Percentiles rank a stretch among this genome's conserved stretches.
Evolutionary conservation across 2,888 invertebrate genomes (phyloP).

Genomic region (Axea sp.): DNA sequence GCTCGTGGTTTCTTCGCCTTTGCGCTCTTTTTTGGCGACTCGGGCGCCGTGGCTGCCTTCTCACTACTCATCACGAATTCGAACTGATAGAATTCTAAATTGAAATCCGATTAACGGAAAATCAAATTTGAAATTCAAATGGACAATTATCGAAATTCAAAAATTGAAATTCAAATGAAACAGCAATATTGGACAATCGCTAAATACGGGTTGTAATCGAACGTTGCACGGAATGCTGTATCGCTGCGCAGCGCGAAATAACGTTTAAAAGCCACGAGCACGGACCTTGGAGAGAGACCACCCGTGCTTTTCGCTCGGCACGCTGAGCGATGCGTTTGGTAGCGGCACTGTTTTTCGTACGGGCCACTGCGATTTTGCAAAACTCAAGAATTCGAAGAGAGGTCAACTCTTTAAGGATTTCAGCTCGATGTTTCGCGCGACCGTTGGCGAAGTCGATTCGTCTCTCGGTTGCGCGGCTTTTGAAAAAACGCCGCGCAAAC

Average conservation of each 20-base stretch:
- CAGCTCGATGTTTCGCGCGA: no score
- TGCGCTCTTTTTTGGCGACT: conserved; percentile 14
- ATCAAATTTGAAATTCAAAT: no score
- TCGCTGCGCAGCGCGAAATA: conserved; percentile 4
- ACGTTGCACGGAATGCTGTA: neutral
- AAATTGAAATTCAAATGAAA: neutral
- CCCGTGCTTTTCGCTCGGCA: conserved; percentile 25
- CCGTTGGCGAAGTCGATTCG: no score
- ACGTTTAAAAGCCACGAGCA: conserved; percentile 18
- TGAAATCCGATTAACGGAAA: no score
- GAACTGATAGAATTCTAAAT: no score
- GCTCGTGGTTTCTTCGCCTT: conserved; percentile 41
- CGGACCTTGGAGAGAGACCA: conserved; percentile 40
- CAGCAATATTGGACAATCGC: neutral
- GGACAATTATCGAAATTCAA: conserved; percentile 7
- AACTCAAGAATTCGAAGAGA: no score
- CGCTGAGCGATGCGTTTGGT: conserved; percentile 13
- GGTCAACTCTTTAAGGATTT: no score
- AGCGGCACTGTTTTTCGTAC: conserved; percentile 27
- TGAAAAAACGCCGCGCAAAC: no score
- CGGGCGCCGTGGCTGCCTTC: conserved; percentile 2
- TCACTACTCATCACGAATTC: conserved; percentile 5
- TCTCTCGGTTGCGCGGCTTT: no score
- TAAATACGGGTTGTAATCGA: no score
- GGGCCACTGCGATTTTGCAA: neutral